Conservation (phyloP, 2,797 vertebrate genomes). For the Eurystomus glaucurus region DNA sequence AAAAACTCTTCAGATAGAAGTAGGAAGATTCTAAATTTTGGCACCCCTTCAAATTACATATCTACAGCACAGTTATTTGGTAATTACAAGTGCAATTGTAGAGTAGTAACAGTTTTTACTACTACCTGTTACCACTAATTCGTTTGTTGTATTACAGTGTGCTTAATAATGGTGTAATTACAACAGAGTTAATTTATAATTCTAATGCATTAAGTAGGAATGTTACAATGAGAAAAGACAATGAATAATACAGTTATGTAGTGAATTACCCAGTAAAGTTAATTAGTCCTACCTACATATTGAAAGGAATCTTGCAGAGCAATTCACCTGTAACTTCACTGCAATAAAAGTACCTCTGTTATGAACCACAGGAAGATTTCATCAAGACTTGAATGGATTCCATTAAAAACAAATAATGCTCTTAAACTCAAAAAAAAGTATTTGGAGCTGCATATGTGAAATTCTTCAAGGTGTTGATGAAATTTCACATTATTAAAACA, state of each 20-base stretch:
- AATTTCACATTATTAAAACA: not conserved
- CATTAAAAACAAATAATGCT: not conserved
- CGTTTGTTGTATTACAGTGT: not conserved
- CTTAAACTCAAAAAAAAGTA: not conserved
- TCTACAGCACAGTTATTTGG: not conserved
- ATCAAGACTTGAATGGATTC: not conserved
- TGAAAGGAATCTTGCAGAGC: slow-evolving; percentile 21
- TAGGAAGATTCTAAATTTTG: not conserved
- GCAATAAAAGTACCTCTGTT: not conserved
- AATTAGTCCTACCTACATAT: slow-evolving; percentile 26
- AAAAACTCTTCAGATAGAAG: not conserved
- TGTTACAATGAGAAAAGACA: slow-evolving; percentile 3
- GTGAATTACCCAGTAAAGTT: slow-evolving; percentile 1
- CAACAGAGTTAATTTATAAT: slow-evolving; percentile 21
- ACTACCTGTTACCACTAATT: slow-evolving; percentile 1
- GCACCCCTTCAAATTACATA: not conserved
- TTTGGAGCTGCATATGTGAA: not conserved
- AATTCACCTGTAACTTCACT: not conserved
- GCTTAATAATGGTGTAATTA: slow-evolving; percentile 20
- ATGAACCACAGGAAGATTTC: not conserved
- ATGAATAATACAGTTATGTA: not conserved
- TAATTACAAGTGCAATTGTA: slow-evolving; percentile 24
- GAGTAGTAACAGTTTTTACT: not conserved
- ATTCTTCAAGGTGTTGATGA: not conserved
- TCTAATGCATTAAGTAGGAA: not conserved